These are phyloP conservation scores for Andrena dorsata DNA, from an alignment of 2,888 invertebrate genomes.

Conservation along the genomic window DNA sequence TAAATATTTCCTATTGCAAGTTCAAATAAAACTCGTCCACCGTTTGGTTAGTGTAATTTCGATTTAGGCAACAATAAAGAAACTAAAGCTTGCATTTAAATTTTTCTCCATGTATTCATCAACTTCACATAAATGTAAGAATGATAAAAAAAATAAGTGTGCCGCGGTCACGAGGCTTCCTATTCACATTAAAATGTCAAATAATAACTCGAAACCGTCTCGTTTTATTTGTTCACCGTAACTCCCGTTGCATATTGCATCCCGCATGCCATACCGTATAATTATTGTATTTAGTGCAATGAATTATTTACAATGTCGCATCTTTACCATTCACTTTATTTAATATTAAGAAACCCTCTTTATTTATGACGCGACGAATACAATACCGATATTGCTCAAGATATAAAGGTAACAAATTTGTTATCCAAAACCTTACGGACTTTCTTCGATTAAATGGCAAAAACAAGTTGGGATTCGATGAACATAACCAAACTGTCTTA, in stretches of 20 bases:
- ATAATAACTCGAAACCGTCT: conserved; percentile 4
- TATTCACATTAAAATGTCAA: conserved; percentile 6
- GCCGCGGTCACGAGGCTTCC: not conserved
- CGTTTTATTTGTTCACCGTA: conserved; percentile 8
- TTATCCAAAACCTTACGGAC: not conserved
- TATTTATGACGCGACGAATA: conserved; percentile 15
- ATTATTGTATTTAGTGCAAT: conserved; percentile 29
- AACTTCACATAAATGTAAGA: not conserved
- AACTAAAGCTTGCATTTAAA: not conserved
- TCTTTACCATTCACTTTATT: conserved; percentile 16
- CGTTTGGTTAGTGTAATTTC: not conserved
- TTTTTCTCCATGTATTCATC: not conserved
- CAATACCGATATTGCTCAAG: conserved; percentile 27
- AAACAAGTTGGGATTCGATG: not conserved
- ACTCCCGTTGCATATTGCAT: conserved; percentile 21
- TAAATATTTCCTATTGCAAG: not conserved
- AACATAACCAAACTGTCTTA: not conserved
- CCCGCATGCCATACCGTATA: conserved; percentile 1
- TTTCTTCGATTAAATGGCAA: conserved; percentile 13
- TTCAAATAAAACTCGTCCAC: not conserved
- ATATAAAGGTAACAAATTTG: not conserved
- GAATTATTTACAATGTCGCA: conserved; percentile 39
- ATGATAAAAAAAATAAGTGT: not conserved
- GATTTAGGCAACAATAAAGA: not conserved
- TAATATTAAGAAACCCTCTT: conserved; percentile 33